A percentile compares a stretch with the other conserved stretches of the same genome.
Evolutionary conservation across 2,888 invertebrate species (phyloP).

Genomic region (Eubasilissa splendida): DNA sequence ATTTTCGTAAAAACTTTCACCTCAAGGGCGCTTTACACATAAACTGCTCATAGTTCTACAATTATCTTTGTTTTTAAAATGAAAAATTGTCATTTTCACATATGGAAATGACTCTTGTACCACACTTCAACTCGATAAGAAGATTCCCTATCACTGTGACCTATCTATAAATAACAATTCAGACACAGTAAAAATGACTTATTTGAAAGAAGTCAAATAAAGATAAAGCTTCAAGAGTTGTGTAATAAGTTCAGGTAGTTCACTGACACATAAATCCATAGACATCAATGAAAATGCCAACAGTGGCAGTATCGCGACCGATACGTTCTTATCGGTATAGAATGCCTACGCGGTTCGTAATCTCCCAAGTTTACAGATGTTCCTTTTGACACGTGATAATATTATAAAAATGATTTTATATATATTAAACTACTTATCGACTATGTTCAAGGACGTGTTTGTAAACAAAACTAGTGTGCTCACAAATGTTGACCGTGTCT

Average conservation of each 20-base stretch:
- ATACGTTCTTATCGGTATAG: conserved; percentile 19
- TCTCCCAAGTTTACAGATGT: conserved; percentile 37
- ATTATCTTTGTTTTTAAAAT: too few relatives aligned
- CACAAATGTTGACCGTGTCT: conserved; percentile 57
- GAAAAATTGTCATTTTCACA: too few relatives aligned
- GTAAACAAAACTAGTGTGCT: conserved; percentile 57
- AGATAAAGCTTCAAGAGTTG: conserved; percentile 27
- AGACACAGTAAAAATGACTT: neutral
- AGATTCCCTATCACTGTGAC: neutral
- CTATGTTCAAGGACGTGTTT: conserved; percentile 57
- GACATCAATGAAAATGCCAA: conserved; percentile 20
- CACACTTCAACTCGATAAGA: neutral
- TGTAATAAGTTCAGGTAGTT: conserved; percentile 38
- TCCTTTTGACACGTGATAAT: conserved; percentile 31
- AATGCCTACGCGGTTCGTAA: conserved; percentile 10
- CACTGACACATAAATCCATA: conserved; percentile 26
- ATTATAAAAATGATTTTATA: conserved; percentile 9
- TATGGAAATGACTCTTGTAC: too few relatives aligned
- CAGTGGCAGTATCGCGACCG: conserved; percentile 25
- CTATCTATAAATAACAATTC: neutral
- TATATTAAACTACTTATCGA: conserved; percentile 36
- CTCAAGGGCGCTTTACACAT: too few relatives aligned
- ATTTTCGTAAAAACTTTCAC: too few relatives aligned
- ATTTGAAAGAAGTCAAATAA: conserved; percentile 9
- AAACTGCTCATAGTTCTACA: too few relatives aligned